Evolutionary conservation across 2,797 vertebrate genomes (phyloP), one percentile per base, ranked within the genome.

Genomic region (Onychomys leucogaster): DNA sequence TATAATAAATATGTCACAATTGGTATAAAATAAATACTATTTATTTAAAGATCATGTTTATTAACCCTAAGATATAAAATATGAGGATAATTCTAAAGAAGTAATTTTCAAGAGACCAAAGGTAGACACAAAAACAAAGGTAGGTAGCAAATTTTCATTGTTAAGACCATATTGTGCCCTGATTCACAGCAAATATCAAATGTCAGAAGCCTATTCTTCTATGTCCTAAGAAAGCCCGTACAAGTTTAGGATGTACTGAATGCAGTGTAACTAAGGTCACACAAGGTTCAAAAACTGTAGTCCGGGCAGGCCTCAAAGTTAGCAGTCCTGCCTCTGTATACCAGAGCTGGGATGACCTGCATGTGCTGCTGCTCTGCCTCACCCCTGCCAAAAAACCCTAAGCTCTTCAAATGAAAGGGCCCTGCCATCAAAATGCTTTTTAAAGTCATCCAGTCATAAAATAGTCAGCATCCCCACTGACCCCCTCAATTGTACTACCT

Each of bases 111-210:
- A 43, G n/a, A 32, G 10, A 89, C 14, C 29, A 52, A 65, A 93
- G 11, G 52, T 59, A 32, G 43, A 73, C 5, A 25, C 14, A 76
- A 32, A 75, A 71, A 89, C 9, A 41, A 89, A 13, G 32, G 0
- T 4, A 1, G 8, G 11, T 52, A 19, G 61, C n/a, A 86, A 37
- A 19, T 49, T 32, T 81, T 88, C 55, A 49, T 69, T 57, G 93
- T 71, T n/a, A 75, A 55, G 29, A 76, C 32, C 14, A 69, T 86
- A 80, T 17, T 63, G 3, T 41, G 29, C 55, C 46, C 75, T 90
- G 86, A 55, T 90, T 96, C 80, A 86, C 37, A 90, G 81, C 21
- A 96, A 94, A 80, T 88, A 84, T 14, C n/a, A 89, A 90, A 57
- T 71, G 57, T 77, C 90, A 43, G 34, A 93, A 93, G n/a, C 81